phyloP scores from a whole-genome alignment of 1,140 invertebrate species.

The Hycleus phaleratus region DNA sequence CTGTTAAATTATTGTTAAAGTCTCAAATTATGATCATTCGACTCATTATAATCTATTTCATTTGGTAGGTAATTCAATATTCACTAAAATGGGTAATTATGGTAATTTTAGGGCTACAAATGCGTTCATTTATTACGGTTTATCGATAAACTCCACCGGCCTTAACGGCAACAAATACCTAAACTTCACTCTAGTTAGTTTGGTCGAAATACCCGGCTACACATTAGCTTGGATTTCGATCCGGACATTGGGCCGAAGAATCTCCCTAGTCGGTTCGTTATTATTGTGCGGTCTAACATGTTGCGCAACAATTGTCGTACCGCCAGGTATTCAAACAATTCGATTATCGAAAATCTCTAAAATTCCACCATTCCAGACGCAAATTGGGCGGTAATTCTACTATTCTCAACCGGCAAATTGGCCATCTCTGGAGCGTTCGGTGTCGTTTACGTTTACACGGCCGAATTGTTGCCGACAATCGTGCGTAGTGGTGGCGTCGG shows the following conservation, averaged over 20 bases:
- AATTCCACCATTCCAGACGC: conserved; percentile 13
- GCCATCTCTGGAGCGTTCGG: conserved; percentile 54
- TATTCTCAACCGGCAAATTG: conserved; percentile 59
- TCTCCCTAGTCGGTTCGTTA: conserved; percentile 45
- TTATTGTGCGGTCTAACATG: conserved; percentile 52
- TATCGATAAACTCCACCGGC: conserved; percentile 60
- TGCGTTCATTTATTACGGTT: conserved; percentile 63
- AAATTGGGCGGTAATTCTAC: conserved; percentile 43
- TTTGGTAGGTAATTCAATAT: too few species aligned
- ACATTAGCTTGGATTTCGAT: conserved; percentile 46
- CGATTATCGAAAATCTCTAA: too few species aligned
- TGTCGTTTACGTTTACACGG: conserved; percentile 53
- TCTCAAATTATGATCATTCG: conserved; percentile 43
- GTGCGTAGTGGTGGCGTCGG: conserved; percentile 51
- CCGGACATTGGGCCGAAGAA: conserved; percentile 46
- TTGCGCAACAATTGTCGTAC: conserved; percentile 41
- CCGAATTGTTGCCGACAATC: conserved; percentile 56
- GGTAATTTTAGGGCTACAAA: conserved; percentile 54
- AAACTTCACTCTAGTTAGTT: conserved; percentile 50
- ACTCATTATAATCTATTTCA: conserved; percentile 45
- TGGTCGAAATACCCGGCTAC: conserved; percentile 56
- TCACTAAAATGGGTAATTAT: too few species aligned
- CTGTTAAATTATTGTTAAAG: conserved; percentile 42
- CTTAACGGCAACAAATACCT: conserved; percentile 58
- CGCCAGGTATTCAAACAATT: conserved; percentile 1